Base-by-base conservation (phyloP, 2,888 invertebrate genomes). In the Oxystoma pomonae region DNA sequence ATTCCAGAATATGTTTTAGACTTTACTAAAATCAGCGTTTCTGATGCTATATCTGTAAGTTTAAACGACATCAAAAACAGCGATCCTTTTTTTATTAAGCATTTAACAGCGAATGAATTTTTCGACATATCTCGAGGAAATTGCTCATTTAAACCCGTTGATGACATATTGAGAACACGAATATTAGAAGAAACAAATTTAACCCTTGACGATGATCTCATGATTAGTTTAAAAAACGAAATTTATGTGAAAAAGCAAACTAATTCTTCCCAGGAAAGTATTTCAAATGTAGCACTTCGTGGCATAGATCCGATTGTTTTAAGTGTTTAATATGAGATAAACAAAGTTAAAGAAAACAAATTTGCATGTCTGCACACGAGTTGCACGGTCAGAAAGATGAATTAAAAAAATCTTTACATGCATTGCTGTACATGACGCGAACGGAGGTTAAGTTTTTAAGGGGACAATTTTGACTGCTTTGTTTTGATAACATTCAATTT, bases 11-110 rank as follows among this genome's bases (percentile, higher is more conserved):
- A 18, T 52, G 19, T 69, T 12, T 57, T 71, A n/a, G 59, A 68
- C n/a, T 18, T 65, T 49, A 57, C 70, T 0, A 66, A 66, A 55
- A 67, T 71, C 21, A 61, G 63, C 17, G 64, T 69, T 2, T 59
- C 64, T 2, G 66, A 68, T 7, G 50, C 59, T 7, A 66, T 64
- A 17, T 56, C 52, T 1, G 12, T 72, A 2, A 65, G 67, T 21
- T 55, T 71, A 9, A 60, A 59, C 20, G 57, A 35, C 9, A 69
- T 72, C 16, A 61, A 62, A 53, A 50, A 22, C 7, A 62, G 57
- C 1, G 71, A 72, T 62, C 17, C 19, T 53, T 53, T 57, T 52
- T 55, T 58, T 51, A 17, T 17, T 2, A 61, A 64, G 16, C 57
- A 51, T 55, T 58, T 61, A 16, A 59, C 59, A 1, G 61, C 53